phyloP scores from a whole-genome alignment of 1,140 invertebrate genomes.

The Nilaparvata lugens region DNA sequence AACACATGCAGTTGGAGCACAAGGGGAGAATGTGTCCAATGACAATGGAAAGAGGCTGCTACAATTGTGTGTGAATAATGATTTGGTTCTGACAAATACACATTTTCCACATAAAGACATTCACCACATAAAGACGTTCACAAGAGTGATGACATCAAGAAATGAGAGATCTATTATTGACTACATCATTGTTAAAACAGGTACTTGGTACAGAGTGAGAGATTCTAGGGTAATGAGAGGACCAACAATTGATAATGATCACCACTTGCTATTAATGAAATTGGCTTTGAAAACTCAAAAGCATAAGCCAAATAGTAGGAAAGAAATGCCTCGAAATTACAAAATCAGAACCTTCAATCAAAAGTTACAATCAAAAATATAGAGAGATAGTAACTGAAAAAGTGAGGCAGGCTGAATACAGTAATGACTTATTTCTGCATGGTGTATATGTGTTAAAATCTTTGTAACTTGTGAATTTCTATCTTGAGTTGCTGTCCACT shows the following conservation, averaged over 20 bases:
- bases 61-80: not conserved
- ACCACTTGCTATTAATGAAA: not conserved
- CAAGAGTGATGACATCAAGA: not conserved
- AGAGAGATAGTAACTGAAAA: too few species aligned
- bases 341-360: not conserved
- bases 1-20: constrained; percentile 6
- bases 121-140: not conserved
- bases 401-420: too few species aligned
- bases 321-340: not conserved
- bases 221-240: constrained; percentile 4
- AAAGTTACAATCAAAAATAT: not conserved
- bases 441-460: too few species aligned
- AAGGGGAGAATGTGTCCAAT: not conserved
- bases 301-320: not conserved
- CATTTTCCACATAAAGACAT: constrained; percentile 6
- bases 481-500: too few species aligned
- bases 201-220: not conserved
- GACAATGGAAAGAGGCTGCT: constrained; percentile 8
- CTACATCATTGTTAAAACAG: not conserved
- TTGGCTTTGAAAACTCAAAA: not conserved
- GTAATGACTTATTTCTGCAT: too few species aligned
- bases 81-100: not conserved
- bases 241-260: not conserved
- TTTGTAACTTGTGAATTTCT: too few species aligned
- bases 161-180: not conserved